Conservation (phyloP, 2,888 invertebrate species). For the Drosophila rellima region DNA sequence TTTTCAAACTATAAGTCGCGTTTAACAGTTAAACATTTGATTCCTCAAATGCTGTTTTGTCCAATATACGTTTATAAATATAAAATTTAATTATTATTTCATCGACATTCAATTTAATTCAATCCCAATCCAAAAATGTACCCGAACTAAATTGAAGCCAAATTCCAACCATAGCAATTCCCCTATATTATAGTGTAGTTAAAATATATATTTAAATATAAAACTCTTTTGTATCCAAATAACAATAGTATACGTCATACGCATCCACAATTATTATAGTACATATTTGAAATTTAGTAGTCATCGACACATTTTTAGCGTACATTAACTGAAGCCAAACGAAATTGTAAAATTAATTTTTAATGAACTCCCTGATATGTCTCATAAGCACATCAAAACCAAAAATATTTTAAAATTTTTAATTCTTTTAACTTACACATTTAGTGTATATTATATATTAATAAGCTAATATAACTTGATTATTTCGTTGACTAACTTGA, state of each 20-base stretch:
- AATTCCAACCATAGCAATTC: slow-evolving; percentile 26
- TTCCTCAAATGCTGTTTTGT: not conserved
- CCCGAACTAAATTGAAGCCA: slow-evolving; percentile 2
- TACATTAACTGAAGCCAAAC: slow-evolving; percentile 28
- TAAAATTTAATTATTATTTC: slow-evolving; percentile 17
- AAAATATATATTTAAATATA: slow-evolving; percentile 9
- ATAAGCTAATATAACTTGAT: slow-evolving; percentile 41
- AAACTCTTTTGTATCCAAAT: slow-evolving; percentile 51
- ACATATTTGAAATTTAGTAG: slow-evolving; percentile 25
- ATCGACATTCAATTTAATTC: slow-evolving; percentile 18
- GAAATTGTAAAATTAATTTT: slow-evolving; percentile 15
- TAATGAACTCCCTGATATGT: slow-evolving; percentile 2
- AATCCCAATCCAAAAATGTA: not conserved
- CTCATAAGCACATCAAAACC: slow-evolving; percentile 6
- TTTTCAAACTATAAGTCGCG: not conserved
- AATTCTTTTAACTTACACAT: slow-evolving; percentile 32
- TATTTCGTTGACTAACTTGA: slow-evolving; percentile 38
- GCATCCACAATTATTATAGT: slow-evolving; percentile 20
- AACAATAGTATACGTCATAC: slow-evolving; percentile 13
- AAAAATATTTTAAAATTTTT: slow-evolving; percentile 18
- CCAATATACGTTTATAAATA: not conserved
- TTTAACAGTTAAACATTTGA: not conserved
- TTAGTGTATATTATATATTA: slow-evolving; percentile 43
- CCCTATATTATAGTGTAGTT: slow-evolving; percentile 65
- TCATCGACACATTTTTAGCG: slow-evolving; percentile 22